These are phyloP conservation scores for Acrocyrtus sp. DNA, from an alignment of 2,888 invertebrate species.

Conservation along the genomic window DNA sequence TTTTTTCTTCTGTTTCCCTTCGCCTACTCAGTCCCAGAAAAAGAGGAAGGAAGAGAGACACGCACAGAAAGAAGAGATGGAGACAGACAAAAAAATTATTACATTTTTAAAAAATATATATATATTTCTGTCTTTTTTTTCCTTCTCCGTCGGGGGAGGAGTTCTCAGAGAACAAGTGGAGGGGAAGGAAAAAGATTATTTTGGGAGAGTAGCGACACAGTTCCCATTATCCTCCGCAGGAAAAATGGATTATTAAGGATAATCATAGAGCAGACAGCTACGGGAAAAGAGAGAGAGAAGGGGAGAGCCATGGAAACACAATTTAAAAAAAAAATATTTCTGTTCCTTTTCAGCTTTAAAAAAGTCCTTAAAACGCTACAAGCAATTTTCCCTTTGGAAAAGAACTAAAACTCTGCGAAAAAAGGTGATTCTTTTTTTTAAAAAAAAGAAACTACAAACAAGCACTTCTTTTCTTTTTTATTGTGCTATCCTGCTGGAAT, in stretches of 20 bases:
- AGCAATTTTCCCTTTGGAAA: background rate
- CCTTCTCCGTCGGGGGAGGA: background rate
- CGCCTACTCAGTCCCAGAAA: no score
- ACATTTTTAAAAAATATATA: no score
- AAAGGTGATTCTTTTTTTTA: no score
- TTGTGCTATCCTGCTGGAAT: no score
- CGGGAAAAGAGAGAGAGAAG: background rate
- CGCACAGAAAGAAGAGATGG: background rate
- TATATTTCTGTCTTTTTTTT: background rate
- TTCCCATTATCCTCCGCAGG: conserved; percentile 6
- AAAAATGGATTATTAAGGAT: conserved; percentile 44
- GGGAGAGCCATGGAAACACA: no score
- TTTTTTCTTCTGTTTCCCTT: no score
- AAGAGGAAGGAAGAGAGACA: background rate
- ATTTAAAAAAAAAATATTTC: background rate
- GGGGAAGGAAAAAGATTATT: background rate
- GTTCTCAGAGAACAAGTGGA: background rate
- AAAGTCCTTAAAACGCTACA: no score
- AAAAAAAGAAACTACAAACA: background rate
- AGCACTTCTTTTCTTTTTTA: background rate
- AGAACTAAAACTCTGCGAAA: background rate
- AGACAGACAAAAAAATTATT: conserved; percentile 3
- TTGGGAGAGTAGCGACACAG: background rate
- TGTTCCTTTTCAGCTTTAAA: background rate
- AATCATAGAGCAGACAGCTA: conserved; percentile 36